phyloP scores from a whole-genome alignment of 1,140 invertebrate genomes.

The Anoplolepis gracilipes region DNA sequence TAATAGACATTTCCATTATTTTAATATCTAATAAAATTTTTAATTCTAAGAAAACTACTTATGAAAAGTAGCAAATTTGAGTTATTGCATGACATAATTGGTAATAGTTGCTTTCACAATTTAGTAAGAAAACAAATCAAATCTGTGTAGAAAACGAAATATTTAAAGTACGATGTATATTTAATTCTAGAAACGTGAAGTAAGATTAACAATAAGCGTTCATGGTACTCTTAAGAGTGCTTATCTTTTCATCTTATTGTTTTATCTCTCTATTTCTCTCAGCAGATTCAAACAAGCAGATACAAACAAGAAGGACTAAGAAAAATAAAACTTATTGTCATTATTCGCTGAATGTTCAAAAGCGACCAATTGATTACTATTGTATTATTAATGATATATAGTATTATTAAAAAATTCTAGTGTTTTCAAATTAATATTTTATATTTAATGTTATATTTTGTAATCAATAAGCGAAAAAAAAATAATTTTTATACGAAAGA shows the following conservation, averaged over 20 bases:
- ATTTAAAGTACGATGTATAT: neutral
- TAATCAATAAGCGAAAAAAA: neutral
- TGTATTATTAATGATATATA: neutral
- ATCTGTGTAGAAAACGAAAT: neutral
- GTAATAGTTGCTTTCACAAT: neutral
- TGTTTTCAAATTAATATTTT: neutral
- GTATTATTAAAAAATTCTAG: neutral
- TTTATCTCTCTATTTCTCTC: neutral
- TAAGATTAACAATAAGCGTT: neutral
- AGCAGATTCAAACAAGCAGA: neutral
- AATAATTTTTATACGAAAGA: neutral
- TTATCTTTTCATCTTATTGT: neutral
- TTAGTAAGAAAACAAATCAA: neutral
- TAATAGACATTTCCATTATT: neutral
- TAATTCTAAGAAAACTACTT: neutral
- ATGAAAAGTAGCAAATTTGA: neutral
- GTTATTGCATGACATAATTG: neutral
- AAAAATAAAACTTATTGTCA: neutral
- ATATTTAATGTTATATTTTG: no score
- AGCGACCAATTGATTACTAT: neutral
- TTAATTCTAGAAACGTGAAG: neutral
- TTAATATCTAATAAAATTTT: neutral
- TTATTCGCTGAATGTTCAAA: neutral
- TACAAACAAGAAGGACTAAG: neutral
- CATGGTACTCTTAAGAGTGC: neutral